Conservation (phyloP, 1,140 invertebrate genomes). For the Pogonognathellus flavescens region DNA sequence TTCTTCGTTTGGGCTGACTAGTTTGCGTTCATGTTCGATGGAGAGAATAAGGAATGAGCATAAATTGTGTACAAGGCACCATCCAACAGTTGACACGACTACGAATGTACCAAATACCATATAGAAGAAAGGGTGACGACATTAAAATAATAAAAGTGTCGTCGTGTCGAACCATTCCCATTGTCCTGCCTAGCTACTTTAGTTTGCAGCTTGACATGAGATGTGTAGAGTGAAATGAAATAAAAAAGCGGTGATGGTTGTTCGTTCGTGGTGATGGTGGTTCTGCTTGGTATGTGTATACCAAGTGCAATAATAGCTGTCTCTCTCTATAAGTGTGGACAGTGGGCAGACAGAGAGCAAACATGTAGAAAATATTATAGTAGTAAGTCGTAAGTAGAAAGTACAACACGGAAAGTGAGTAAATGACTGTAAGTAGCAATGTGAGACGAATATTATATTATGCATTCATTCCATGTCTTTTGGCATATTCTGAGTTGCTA, state of each 20-base stretch:
- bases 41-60: slow-evolving; percentile 18
- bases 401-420: slow-evolving; percentile 35
- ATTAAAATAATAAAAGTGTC: slow-evolving; percentile 50
- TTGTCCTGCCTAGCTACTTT: background rate
- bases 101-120: background rate
- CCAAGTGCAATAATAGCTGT: slow-evolving; percentile 22
- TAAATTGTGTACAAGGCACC: slow-evolving; percentile 28
- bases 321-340: background rate
- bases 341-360: slow-evolving; percentile 30
- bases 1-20: slow-evolving; percentile 31
- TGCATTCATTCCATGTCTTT: background rate
- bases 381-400: slow-evolving; percentile 9
- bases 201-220: background rate
- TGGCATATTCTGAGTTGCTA: background rate
- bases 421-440: background rate
- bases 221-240: slow-evolving; percentile 38
- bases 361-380: slow-evolving; percentile 17
- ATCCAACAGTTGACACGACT: slow-evolving; percentile 25
- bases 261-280: background rate
- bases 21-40: slow-evolving; percentile 29
- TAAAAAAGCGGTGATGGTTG: slow-evolving; percentile 35
- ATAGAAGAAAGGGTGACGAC: slow-evolving; percentile 14
- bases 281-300: background rate
- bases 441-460: slow-evolving; percentile 19
- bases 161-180: background rate